These are phyloP conservation scores for Leptoteleia sp. DNA, from an alignment of 1,140 invertebrate genomes.

Conservation along the genomic window DNA sequence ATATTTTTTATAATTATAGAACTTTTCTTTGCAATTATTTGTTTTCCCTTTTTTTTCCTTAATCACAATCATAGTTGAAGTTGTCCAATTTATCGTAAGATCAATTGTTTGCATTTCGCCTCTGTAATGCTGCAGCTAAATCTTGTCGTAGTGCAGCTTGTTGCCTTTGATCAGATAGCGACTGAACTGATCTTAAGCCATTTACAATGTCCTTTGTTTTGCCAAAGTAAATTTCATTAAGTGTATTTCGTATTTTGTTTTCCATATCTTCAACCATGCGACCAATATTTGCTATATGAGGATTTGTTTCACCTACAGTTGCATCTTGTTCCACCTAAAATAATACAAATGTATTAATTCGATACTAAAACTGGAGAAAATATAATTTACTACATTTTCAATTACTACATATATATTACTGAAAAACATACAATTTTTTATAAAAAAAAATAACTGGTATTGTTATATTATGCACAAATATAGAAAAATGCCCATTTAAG, in stretches of 20 bases:
- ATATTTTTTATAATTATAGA: slow-evolving; percentile 51
- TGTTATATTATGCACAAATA: no score
- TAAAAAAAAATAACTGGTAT: no score
- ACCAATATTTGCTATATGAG: slow-evolving; percentile 99
- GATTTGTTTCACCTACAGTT: slow-evolving; percentile 93
- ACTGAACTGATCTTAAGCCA: slow-evolving; percentile 94
- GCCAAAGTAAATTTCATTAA: slow-evolving; percentile 99
- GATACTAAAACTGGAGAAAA: no score
- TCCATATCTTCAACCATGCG: slow-evolving; percentile 99
- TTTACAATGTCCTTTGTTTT: slow-evolving; percentile 99
- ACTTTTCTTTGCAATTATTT: slow-evolving; percentile 52
- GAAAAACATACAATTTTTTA: no score
- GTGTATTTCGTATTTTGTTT: slow-evolving; percentile 98
- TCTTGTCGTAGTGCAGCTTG: slow-evolving; percentile 93
- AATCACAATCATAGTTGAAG: slow-evolving; percentile 79
- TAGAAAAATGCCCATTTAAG: no score
- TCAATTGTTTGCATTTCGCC: slow-evolving; percentile 85
- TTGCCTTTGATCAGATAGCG: slow-evolving; percentile 90
- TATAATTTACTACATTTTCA: no score
- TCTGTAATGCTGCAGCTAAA: slow-evolving; percentile 90
- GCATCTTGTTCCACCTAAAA: slow-evolving; percentile 93
- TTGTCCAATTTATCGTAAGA: slow-evolving; percentile 72
- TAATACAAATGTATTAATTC: background rate
- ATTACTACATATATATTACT: no score
- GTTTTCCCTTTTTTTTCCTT: slow-evolving; percentile 68